Percentiles rank a stretch among this genome's conserved stretches.
These are phyloP conservation scores for Pheosia gnoma DNA, from an alignment of 2,888 invertebrate genomes.

Conservation along the genomic window DNA sequence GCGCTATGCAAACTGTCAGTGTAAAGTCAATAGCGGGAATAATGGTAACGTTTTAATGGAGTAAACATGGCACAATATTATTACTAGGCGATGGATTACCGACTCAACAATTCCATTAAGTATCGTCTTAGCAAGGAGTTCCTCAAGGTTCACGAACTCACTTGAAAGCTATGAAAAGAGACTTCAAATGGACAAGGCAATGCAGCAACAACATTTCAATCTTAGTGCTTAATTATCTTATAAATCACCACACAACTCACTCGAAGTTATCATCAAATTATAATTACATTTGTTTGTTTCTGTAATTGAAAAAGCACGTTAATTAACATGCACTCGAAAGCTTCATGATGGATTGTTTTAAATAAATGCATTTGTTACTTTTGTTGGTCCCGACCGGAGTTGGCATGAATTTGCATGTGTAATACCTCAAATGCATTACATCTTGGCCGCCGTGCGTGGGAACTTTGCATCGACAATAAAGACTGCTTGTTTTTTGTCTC, in stretches of 20 bases:
- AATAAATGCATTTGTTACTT: constrained; percentile 47
- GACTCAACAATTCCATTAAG: background rate
- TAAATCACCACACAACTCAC: background rate
- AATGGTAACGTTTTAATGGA: constrained; percentile 1
- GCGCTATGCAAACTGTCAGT: constrained; percentile 9
- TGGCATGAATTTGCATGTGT: constrained; percentile 75
- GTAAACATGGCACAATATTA: background rate
- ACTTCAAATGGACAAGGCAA: background rate
- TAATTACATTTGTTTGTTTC: constrained; percentile 69
- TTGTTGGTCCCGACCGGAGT: constrained; percentile 54
- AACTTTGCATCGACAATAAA: constrained; percentile 60
- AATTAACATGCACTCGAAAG: constrained; percentile 74
- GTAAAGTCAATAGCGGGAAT: constrained; percentile 2
- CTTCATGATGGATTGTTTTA: constrained; percentile 71
- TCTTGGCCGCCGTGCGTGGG: constrained; percentile 63
- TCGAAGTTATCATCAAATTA: constrained; percentile 44
- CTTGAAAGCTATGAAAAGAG: background rate
- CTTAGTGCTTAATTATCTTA: background rate
- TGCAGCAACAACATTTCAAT: background rate
- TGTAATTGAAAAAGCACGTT: constrained; percentile 75
- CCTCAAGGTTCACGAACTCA: background rate
- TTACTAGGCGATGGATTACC: background rate
- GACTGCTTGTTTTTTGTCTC: constrained; percentile 60
- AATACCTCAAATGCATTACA: constrained; percentile 70
- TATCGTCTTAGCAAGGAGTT: background rate